Evolutionary conservation across 2,888 invertebrate species (phyloP).

Genomic region (Achlya flavicornis): DNA sequence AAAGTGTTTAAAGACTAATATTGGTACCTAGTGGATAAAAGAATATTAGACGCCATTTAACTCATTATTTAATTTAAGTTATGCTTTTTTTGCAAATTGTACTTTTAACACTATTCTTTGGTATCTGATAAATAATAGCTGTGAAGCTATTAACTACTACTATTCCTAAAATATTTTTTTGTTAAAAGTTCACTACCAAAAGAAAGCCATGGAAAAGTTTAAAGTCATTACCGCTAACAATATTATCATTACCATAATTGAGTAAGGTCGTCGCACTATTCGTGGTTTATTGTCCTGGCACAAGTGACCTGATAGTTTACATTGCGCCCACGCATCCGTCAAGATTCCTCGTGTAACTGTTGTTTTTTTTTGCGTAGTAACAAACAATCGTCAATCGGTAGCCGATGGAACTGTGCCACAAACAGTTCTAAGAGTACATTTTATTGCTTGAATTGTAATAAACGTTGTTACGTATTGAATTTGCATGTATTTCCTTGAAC

Average conservation of each 20-base stretch:
- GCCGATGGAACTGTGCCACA: conserved; percentile 33
- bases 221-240: conserved; percentile 34
- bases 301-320: conserved; percentile 56
- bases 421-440: conserved; percentile 11
- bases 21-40: neutral
- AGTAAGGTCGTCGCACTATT: conserved; percentile 38
- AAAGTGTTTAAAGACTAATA: neutral
- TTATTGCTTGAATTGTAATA: neutral
- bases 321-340: conserved; percentile 55
- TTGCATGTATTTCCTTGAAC: neutral
- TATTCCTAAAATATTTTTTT: conserved; percentile 12
- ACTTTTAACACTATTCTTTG: too few relatives aligned
- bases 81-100: too few relatives aligned
- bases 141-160: neutral
- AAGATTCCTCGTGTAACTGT: conserved; percentile 45
- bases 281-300: conserved; percentile 44
- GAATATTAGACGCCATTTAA: neutral
- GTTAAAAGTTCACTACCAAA: conserved; percentile 17
- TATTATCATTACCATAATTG: conserved; percentile 32
- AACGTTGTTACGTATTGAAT: neutral
- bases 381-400: neutral
- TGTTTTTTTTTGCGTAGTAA: conserved; percentile 41
- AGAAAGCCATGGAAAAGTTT: conserved; percentile 26
- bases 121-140: too few relatives aligned
- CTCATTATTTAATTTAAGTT: neutral